These are phyloP conservation scores for Lamproptera curius DNA, from an alignment of 2,888 invertebrate species.

Conservation along the genomic window DNA sequence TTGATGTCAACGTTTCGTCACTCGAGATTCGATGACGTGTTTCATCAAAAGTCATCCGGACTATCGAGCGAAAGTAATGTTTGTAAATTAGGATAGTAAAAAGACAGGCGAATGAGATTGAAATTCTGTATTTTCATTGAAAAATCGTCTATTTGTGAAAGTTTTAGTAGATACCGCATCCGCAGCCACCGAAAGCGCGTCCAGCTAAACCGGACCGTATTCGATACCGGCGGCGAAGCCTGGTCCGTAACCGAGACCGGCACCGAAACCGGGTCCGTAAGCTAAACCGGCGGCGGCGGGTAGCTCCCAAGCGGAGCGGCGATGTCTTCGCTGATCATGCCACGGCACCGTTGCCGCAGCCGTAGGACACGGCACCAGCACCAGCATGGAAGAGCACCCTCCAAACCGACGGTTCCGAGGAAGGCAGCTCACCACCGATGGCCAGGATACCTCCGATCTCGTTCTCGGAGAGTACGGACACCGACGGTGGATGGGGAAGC, in stretches of 20 bases:
- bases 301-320: slow-evolving; percentile 12
- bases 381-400: slow-evolving; percentile 37
- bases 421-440: slow-evolving; percentile 33
- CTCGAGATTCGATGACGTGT: too few relatives aligned
- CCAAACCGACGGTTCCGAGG: slow-evolving; percentile 36
- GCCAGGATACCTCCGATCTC: slow-evolving; percentile 34
- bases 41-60: too few relatives aligned
- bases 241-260: slow-evolving; percentile 20
- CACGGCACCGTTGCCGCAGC: slow-evolving; percentile 33
- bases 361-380: slow-evolving; percentile 35
- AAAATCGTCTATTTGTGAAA: background rate
- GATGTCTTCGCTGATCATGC: slow-evolving; percentile 29
- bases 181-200: slow-evolving; percentile 16
- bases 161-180: slow-evolving; percentile 11
- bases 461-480: slow-evolving; percentile 36
- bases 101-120: too few relatives aligned
- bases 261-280: slow-evolving; percentile 12
- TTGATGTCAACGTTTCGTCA: too few relatives aligned
- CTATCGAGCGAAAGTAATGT: background rate
- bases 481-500: slow-evolving; percentile 33
- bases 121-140: too few relatives aligned
- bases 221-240: slow-evolving; percentile 21
- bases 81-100: too few relatives aligned
- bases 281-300: slow-evolving; percentile 17
- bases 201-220: slow-evolving; percentile 18